Evolutionary conservation across 2,797 vertebrate genomes (phyloP).

Genomic region (Philypnodon macrostomus): DNA sequence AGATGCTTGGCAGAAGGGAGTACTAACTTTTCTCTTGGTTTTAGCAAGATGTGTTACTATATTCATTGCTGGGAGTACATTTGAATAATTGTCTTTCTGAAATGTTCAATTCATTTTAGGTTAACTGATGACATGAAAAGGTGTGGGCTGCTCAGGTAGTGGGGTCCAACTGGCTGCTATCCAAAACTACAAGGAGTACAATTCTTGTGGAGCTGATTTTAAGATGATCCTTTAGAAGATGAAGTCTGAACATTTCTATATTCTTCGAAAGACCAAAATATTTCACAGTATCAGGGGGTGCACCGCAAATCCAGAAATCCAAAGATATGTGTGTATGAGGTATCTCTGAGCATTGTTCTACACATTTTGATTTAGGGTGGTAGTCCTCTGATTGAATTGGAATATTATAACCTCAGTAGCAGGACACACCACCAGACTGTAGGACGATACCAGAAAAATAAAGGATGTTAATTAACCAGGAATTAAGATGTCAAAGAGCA

Average conservation of each 20-base stretch:
- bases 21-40: conserved; percentile 22
- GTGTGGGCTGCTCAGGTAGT: conserved; percentile 54
- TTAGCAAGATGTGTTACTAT: conserved; percentile 46
- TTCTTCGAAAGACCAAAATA: no score
- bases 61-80: conserved; percentile 66
- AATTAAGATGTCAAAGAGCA: conserved; percentile 1
- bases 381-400: no score
- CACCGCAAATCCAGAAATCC: no score
- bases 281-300: no score
- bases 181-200: conserved; percentile 43
- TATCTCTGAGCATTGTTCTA: no score
- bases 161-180: conserved; percentile 50
- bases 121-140: conserved; percentile 61
- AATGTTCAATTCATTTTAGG: conserved; percentile 67
- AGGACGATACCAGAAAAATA: conserved; percentile 5
- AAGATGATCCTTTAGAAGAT: no score
- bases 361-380: no score
- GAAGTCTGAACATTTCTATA: no score
- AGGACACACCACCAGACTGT: conserved; percentile 17
- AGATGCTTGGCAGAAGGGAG: conserved; percentile 35
- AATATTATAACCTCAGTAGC: conserved; percentile 27
- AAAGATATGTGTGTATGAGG: no score
- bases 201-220: no score
- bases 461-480: conserved; percentile 16
- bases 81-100: conserved; percentile 66